A percentile compares a stretch with the other conserved stretches of the same genome.
Conservation (phyloP, 2,797 vertebrate genomes). For the Epinephelus awoara region DNA sequence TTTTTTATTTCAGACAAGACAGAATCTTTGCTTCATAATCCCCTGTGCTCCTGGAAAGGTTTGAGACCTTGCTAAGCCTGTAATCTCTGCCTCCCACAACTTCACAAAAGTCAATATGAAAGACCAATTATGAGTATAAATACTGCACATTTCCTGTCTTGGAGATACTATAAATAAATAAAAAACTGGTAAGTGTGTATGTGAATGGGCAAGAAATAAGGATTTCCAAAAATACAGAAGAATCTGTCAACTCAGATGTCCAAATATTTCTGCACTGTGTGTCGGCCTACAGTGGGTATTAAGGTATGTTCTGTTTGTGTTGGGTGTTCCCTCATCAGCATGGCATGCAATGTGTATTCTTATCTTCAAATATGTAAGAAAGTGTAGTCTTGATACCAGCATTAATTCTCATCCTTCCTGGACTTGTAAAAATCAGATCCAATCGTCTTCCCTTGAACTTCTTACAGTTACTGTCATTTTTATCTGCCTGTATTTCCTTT, state of each 20-base stretch:
- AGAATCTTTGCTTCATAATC: conserved; percentile 74
- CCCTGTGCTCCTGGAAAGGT: conserved; percentile 72
- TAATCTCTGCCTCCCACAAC: conserved; percentile 81
- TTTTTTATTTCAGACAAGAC: conserved; percentile 55
- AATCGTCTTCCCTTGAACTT: conserved; percentile 25
- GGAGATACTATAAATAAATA: conserved; percentile 33
- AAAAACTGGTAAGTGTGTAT: conserved; percentile 1
- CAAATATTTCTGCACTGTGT: not conserved
- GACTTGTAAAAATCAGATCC: conserved; percentile 26
- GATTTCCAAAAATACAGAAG: not conserved
- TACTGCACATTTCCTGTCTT: conserved; percentile 60
- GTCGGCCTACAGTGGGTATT: not conserved
- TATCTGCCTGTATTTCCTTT: conserved; percentile 47
- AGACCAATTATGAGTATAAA: conserved; percentile 75
- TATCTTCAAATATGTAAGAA: not conserved
- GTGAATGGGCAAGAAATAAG: conserved; percentile 7
- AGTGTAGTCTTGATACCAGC: not conserved
- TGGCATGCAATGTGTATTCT: not conserved
- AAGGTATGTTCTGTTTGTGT: not conserved
- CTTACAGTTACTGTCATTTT: conserved; percentile 50
- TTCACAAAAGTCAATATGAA: conserved; percentile 76
- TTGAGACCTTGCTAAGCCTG: conserved; percentile 76
- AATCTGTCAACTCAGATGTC: conserved; percentile 23
- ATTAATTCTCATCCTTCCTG: conserved; percentile 16
- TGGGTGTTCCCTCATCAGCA: not conserved